A percentile compares a stretch with the other conserved stretches of the same genome.
Evolutionary conservation across 2,797 vertebrate genomes (phyloP).

Genomic region (Periparus ater): DNA sequence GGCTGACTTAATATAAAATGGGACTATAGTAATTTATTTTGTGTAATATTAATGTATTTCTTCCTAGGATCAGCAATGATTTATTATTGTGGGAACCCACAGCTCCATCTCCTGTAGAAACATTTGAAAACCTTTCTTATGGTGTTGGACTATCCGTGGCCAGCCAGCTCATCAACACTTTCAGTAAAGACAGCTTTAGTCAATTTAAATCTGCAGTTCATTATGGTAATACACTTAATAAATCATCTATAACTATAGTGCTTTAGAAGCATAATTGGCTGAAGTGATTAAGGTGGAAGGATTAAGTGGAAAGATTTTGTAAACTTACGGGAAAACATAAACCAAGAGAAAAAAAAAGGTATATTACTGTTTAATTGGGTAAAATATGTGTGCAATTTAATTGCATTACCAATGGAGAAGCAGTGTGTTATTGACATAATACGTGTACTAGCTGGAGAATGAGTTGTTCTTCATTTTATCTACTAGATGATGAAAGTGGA

Average conservation of each 20-base stretch:
- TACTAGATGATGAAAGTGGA: conserved; percentile 92
- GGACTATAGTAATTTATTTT: neutral
- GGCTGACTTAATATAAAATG: neutral
- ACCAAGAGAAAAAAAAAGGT: neutral
- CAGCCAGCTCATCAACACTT: conserved; percentile 96
- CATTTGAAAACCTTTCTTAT: conserved; percentile 93
- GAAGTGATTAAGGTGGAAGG: neutral
- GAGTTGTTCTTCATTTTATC: neutral
- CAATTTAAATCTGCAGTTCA: conserved; percentile 89
- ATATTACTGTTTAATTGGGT: neutral
- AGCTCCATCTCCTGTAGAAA: conserved; percentile 97
- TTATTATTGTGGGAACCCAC: conserved; percentile 97
- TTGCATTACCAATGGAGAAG: neutral
- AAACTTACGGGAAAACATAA: neutral
- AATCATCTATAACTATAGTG: neutral
- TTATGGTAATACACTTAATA: conserved; percentile 83
- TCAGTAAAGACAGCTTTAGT: conserved; percentile 93
- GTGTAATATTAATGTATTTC: neutral
- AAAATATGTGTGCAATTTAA: neutral
- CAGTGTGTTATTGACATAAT: neutral
- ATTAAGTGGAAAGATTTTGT: neutral
- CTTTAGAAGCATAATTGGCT: neutral
- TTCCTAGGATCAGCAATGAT: conserved; percentile 94
- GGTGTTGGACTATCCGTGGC: conserved; percentile 95
- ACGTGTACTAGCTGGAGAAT: neutral